Conservation (phyloP, 2,797 vertebrate species). For the Hypotaenidia okinawae region DNA sequence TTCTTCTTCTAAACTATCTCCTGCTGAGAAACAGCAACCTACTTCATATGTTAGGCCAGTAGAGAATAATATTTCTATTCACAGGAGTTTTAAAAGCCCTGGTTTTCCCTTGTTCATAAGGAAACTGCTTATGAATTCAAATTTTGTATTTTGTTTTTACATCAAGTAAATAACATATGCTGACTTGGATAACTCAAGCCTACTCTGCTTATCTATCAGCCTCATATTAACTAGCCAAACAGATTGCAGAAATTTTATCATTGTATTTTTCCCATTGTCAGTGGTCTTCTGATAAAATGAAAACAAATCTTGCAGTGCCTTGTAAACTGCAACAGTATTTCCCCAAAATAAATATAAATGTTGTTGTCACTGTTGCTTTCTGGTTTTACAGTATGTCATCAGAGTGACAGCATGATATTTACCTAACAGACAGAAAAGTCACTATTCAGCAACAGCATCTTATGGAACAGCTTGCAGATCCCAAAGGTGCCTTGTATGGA, state of each 20-base stretch:
- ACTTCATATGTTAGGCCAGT: constrained; percentile 11
- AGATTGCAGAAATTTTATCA: neutral
- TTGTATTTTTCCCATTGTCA: neutral
- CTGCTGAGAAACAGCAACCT: constrained; percentile 53
- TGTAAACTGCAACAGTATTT: neutral
- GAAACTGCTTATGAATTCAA: constrained; percentile 51
- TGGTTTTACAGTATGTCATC: neutral
- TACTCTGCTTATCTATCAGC: too few species aligned
- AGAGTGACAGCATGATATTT: neutral
- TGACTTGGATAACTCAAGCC: neutral
- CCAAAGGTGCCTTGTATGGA: neutral
- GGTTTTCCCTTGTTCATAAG: constrained; percentile 51
- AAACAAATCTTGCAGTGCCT: neutral
- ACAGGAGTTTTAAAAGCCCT: constrained; percentile 46
- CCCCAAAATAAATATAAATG: neutral
- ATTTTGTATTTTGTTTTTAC: constrained; percentile 28
- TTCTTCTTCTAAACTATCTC: constrained; percentile 63
- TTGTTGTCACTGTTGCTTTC: neutral
- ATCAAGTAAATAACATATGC: constrained; percentile 19
- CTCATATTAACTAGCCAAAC: neutral
- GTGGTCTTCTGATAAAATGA: neutral
- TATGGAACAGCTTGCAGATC: neutral
- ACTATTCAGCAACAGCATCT: neutral
- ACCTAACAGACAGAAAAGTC: neutral
- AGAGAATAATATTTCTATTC: constrained; percentile 47